Base-by-base conservation (phyloP, 1,140 invertebrate species). In the Heliconius nattereri region DNA sequence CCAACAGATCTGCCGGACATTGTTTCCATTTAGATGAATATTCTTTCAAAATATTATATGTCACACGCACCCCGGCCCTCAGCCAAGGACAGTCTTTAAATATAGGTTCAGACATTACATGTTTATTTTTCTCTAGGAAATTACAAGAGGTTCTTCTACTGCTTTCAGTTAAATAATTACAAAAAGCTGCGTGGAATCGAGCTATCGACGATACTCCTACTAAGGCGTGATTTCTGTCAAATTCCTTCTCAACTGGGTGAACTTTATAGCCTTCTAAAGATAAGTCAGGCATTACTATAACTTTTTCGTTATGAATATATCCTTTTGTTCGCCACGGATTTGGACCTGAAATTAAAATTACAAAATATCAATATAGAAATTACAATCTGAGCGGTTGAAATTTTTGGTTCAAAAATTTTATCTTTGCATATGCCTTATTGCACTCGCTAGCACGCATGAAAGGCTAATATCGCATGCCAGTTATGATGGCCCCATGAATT, bases 231-330 rank as follows among this genome's bases (percentile, higher is more conserved):
- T 83, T 75, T 7, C 86, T 71, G 71, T 89, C 88, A 1, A 92
- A 78, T n/a, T 81, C 87, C 26, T 88, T 80, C 1, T 81, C 29
- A 37, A 78, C 73, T 0, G 85, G 82, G 3, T 75, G 74, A 1
- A 82, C 45, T n/a, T 79, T 60, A 74, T 93, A 94, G 2, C 91
- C 91, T 13, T 89, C 54, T 6, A 78, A 29, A 3, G 81, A 57
- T 11, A 93, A 71, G 71, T 94, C 89, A 5, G 85, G 86, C 87
- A 92, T 86, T 54, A 93, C 90, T 2, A 94, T 23, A 1, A 91
- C 70, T 0, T 80, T 80, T 8, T 92, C 90, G 11, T 81, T 88
- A 80, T 86, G 86, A n/a, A 91, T 32, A 60, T 86, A 87, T 0
- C 85, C 88, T 78, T 84, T 90, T 1, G 86, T 49, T 19, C 83